A percentile compares a stretch with the other conserved stretches of the same genome.
Conservation (phyloP, 2,113 vertebrate species). For the Phyllostomus hastatus region DNA sequence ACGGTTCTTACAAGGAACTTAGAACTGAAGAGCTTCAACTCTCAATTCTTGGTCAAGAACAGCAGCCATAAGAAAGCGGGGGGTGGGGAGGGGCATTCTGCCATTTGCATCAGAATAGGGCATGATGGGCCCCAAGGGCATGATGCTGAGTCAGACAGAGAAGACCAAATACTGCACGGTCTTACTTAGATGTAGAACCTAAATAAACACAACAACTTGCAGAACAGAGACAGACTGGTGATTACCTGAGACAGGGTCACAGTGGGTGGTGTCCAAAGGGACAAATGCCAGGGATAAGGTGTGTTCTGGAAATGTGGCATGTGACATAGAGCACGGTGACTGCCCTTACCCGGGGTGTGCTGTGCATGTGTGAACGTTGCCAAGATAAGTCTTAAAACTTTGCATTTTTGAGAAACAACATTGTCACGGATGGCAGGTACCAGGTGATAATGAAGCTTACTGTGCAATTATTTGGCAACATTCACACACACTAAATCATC, state of each 20-base stretch:
- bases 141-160: background rate
- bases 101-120: background rate
- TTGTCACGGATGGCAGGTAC: background rate
- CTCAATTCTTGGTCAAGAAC: background rate
- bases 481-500: background rate
- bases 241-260: background rate
- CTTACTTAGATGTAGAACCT: background rate
- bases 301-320: background rate
- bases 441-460: background rate
- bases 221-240: background rate
- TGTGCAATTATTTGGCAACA: background rate
- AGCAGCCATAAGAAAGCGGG: background rate
- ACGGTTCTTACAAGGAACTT: background rate
- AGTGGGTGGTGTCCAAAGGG: background rate
- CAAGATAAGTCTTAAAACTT: background rate
- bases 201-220: background rate
- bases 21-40: background rate
- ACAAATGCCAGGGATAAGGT: background rate
- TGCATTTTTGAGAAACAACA: background rate
- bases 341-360: background rate
- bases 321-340: no score
- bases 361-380: background rate
- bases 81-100: background rate
- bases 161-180: background rate
- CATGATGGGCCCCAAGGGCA: background rate